Evolutionary conservation across 1,140 invertebrate species (phyloP).

Genomic region (Oryzaephilus surinamensis): DNA sequence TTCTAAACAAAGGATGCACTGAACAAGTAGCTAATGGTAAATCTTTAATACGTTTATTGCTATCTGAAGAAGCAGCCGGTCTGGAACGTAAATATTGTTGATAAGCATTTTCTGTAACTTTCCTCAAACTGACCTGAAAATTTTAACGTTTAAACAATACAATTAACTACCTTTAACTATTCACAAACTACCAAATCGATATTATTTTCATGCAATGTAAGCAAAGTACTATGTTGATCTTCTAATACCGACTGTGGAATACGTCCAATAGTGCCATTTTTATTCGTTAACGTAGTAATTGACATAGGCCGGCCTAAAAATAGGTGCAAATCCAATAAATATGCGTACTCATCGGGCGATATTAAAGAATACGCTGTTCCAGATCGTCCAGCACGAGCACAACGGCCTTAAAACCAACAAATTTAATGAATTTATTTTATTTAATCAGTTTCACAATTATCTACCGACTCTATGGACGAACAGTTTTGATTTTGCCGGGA

Average conservation of each 20-base stretch:
- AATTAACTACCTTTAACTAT: no score
- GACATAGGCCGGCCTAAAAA: conserved; percentile 74
- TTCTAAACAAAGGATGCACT: conserved; percentile 48
- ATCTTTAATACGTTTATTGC: conserved; percentile 73
- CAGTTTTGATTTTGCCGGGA: conserved; percentile 92
- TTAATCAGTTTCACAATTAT: no score
- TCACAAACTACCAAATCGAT: conserved; percentile 55
- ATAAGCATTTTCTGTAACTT: conserved; percentile 80
- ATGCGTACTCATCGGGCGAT: conserved; percentile 80
- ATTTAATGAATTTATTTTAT: no score
- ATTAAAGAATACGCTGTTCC: conserved; percentile 87
- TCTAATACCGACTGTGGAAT: conserved; percentile 77
- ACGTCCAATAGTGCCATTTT: conserved; percentile 53
- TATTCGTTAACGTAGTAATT: conserved; percentile 28
- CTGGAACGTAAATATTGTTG: conserved; percentile 81
- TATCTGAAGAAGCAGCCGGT: conserved; percentile 77
- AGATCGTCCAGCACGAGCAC: conserved; percentile 85
- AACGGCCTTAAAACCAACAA: conserved; percentile 69
- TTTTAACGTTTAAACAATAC: background rate
- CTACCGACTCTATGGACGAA: conserved; percentile 97
- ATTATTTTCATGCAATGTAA: conserved; percentile 57
- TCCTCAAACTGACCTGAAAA: conserved; percentile 55
- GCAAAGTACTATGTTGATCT: conserved; percentile 69
- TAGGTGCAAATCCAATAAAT: conserved; percentile 86
- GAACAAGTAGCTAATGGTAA: conserved; percentile 42